These are phyloP conservation scores for Herpetotheres cachinnans DNA, from an alignment of 2,113 vertebrate species.

Conservation along the genomic window DNA sequence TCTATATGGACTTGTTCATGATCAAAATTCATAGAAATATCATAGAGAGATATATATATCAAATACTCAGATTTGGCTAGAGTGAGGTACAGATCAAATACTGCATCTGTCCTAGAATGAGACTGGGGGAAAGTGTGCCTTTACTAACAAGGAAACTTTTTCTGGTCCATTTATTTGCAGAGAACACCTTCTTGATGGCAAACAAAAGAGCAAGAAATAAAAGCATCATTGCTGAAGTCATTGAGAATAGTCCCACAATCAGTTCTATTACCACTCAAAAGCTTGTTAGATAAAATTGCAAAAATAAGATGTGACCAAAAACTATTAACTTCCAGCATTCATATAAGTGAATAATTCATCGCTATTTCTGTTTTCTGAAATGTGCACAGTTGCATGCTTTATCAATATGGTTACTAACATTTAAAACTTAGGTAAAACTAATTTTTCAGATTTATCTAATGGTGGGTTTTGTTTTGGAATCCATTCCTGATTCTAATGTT, in stretches of 20 bases:
- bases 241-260: not conserved
- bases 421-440: not conserved
- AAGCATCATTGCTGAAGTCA: not conserved
- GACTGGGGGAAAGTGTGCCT: not conserved
- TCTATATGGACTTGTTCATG: not conserved
- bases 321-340: not conserved
- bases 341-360: not conserved
- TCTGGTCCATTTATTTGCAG: not conserved
- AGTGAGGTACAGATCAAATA: not conserved
- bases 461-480: not conserved
- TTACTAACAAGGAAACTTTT: not conserved
- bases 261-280: not conserved
- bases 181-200: not conserved
- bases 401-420: not conserved
- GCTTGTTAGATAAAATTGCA: not conserved
- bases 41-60: too few relatives aligned
- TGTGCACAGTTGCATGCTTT: accelerated
- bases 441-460: not conserved
- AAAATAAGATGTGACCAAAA: not conserved
- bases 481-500: not conserved
- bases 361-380: not conserved
- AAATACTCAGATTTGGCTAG: not conserved
- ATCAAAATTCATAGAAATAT: not conserved
- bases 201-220: not conserved
- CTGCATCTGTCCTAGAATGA: not conserved